Evolutionary conservation across 2,113 vertebrate species (phyloP), one percentile per base, ranked within the genome.

Genomic region (Lota lota): DNA sequence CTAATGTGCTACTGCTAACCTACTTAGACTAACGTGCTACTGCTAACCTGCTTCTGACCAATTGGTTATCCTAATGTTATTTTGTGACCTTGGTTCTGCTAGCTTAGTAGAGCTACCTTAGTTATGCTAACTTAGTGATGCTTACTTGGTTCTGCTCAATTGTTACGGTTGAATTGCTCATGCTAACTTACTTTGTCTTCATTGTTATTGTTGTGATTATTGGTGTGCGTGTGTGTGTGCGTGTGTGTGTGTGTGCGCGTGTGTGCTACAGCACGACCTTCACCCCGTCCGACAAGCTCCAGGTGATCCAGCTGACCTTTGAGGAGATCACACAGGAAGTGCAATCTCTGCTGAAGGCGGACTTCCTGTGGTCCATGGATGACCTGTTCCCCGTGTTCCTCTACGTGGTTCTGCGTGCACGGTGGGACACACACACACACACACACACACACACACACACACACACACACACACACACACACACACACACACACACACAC

Each of bases 281-380:
- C 84, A 99, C 97, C 0, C 97, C 97, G 19, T 92, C 96, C 7
- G 97, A 99, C 89, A 99, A 99, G 83, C 88, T 99, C 71, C 96
- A 96, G 79, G 95, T 99, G 74, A 98, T 99, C 87, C 97, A 99
- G 84, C 92, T 96, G 81, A 98, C 97, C 66, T 99, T 99, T 54
- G 97, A 99, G 85, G 96, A 97, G 83, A 99, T 99, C 81, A 99
- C 97, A 0, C 94, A 96, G 88, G 95, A 92, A 24, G 97, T 98
- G 0, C 92, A 96, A 67, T 87, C 92, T 0, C 92, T 93, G 40
- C 92, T 98, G 69, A 93, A 94, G 73, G 93, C 95, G 81, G 95
- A 96, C 85, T 99, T 98, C 87, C 82, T 99, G 73, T 99, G 97
- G 97, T 99, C 97, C 62, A 99, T 99, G 97, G 97, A 99, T 72